phyloP scores from a whole-genome alignment of 2,888 invertebrate genomes.

The Melikaiella ostensackeni region DNA sequence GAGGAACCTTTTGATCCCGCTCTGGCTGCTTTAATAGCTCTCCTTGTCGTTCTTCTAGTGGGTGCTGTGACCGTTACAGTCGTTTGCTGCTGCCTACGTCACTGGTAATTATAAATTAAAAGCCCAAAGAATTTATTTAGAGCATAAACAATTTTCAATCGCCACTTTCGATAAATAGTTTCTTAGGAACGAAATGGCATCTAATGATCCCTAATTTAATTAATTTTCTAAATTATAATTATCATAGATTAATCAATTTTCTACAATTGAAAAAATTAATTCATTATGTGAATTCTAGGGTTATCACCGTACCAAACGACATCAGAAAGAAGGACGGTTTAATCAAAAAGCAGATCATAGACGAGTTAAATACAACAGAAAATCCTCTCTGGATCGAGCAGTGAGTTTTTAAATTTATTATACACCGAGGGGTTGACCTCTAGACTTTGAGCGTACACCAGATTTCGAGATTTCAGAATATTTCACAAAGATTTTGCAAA shows the following conservation, averaged over 20 bases:
- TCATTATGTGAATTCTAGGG: slow-evolving; percentile 78
- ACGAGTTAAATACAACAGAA: slow-evolving; percentile 92
- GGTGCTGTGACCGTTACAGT: slow-evolving; percentile 92
- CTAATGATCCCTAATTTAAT: background rate
- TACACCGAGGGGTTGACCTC: no score
- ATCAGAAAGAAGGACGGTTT: slow-evolving; percentile 90
- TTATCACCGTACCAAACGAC: slow-evolving; percentile 88
- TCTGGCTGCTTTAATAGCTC: slow-evolving; percentile 89
- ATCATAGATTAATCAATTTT: background rate
- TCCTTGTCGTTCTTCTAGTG: slow-evolving; percentile 90
- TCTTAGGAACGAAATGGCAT: background rate
- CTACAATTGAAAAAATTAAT: slow-evolving; percentile 17
- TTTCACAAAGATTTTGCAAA: no score
- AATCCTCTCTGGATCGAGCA: slow-evolving; percentile 96
- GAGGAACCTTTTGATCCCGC: slow-evolving; percentile 92
- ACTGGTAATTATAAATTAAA: slow-evolving; percentile 81
- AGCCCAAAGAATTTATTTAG: background rate
- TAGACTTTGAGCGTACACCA: no score
- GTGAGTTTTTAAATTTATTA: slow-evolving; percentile 77
- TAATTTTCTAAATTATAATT: background rate
- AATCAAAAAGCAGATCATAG: slow-evolving; percentile 89
- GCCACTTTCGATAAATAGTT: background rate
- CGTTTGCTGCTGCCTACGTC: slow-evolving; percentile 91
- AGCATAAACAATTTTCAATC: background rate
- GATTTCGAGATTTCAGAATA: no score